Evolutionary conservation across 2,888 invertebrate genomes (phyloP).

Genomic region (Leucoma salicis): DNA sequence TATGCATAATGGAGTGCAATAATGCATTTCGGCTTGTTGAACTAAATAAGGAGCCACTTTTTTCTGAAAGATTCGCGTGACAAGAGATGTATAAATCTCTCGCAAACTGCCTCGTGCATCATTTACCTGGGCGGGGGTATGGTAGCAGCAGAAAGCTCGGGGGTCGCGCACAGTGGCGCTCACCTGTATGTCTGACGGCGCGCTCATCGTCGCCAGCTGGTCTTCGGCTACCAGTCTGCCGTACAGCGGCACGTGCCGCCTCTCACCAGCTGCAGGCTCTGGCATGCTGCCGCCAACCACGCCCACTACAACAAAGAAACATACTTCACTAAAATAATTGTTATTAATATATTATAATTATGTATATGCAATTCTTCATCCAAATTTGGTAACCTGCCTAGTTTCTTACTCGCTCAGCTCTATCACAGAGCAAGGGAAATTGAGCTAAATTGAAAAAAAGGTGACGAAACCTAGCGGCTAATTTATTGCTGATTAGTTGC

Average conservation of each 20-base stretch:
- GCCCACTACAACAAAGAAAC: conserved; percentile 68
- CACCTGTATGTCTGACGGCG: conserved; percentile 85
- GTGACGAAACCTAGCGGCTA: no score
- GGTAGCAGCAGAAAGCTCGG: conserved; percentile 80
- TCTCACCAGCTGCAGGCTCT: conserved; percentile 72
- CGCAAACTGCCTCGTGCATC: conserved; percentile 78
- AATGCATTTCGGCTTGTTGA: conserved; percentile 16
- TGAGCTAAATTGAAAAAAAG: no score
- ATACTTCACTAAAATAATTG: background rate
- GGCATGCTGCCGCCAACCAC: conserved; percentile 74
- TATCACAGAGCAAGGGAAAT: conserved; percentile 40
- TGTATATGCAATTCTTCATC: no score
- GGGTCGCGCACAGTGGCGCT: conserved; percentile 78
- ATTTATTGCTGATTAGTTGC: no score
- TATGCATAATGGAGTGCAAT: conserved; percentile 20
- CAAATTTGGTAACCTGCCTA: no score
- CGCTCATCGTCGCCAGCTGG: conserved; percentile 85
- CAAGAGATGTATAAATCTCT: conserved; percentile 30
- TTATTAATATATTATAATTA: no score
- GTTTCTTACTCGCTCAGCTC: no score
- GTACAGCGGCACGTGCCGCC: conserved; percentile 92
- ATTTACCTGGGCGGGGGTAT: conserved; percentile 76
- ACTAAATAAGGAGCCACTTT: conserved; percentile 2
- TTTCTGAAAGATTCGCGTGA: background rate
- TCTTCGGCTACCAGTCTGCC: conserved; percentile 95